Percentiles rank a stretch among this genome's conserved stretches.
These are phyloP conservation scores for Drosophila kepulauana DNA, from an alignment of 1,140 invertebrate genomes.

Conservation along the genomic window DNA sequence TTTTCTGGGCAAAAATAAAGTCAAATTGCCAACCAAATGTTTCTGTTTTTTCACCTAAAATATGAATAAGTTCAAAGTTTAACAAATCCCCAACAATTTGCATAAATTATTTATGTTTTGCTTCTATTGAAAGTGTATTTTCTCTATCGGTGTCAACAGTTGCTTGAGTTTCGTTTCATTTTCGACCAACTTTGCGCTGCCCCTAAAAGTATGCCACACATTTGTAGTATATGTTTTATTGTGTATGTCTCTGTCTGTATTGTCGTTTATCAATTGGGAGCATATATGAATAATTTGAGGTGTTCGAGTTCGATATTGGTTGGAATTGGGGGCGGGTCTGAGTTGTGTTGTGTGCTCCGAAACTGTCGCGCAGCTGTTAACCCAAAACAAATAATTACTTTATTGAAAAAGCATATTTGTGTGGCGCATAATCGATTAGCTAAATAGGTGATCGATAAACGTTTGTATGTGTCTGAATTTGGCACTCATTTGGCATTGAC, in stretches of 20 bases:
- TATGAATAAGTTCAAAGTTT: too few relatives aligned
- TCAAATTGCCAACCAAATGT: too few relatives aligned
- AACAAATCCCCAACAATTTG: too few relatives aligned
- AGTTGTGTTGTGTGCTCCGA: neutral
- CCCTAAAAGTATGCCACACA: constrained; percentile 66
- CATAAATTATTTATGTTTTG: too few relatives aligned
- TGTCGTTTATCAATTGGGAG: constrained; percentile 63
- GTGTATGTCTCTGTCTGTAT: neutral
- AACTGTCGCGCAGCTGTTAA: constrained; percentile 24
- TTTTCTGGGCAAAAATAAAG: too few relatives aligned
- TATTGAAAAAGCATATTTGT: constrained; percentile 43
- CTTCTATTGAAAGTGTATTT: neutral
- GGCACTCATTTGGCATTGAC: neutral
- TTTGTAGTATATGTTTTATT: constrained; percentile 13
- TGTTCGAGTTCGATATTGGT: neutral
- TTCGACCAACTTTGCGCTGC: constrained; percentile 9
- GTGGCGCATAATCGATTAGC: constrained; percentile 58
- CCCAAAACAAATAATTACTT: constrained; percentile 58
- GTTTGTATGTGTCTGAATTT: constrained; percentile 3
- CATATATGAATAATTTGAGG: constrained; percentile 64
- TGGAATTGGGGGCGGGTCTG: neutral
- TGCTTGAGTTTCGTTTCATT: neutral
- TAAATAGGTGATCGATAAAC: constrained; percentile 51
- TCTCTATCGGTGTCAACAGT: neutral
- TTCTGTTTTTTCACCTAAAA: too few relatives aligned